Evolutionary conservation across 2,888 invertebrate genomes (phyloP).

Genomic region (Acleris literana): DNA sequence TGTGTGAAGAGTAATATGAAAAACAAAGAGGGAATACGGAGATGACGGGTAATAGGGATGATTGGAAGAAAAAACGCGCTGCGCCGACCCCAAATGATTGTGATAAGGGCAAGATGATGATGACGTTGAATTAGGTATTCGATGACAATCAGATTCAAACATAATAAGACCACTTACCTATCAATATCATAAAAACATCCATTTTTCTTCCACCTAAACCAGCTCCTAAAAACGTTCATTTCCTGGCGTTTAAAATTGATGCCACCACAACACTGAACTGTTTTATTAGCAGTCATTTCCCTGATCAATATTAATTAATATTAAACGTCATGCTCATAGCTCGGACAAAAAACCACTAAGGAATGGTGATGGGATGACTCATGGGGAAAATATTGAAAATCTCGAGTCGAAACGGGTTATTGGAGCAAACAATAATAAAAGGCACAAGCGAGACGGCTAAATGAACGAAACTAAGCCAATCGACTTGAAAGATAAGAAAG

Average conservation of each 20-base stretch:
- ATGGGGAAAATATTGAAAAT: conserved; percentile 19
- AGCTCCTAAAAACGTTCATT: conserved; percentile 6
- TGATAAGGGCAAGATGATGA: too few relatives aligned
- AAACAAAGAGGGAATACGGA: too few relatives aligned
- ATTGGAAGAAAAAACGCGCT: too few relatives aligned
- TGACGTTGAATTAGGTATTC: too few relatives aligned
- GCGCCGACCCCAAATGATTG: too few relatives aligned
- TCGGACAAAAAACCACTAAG: conserved; percentile 9
- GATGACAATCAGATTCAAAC: too few relatives aligned
- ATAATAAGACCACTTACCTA: conserved; percentile 53
- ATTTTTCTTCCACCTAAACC: conserved; percentile 46
- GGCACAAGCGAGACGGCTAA: conserved; percentile 13
- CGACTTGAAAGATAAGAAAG: conserved; percentile 28
- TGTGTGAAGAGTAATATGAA: too few relatives aligned
- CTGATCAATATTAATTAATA: conserved; percentile 27
- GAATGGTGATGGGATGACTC: conserved; percentile 16
- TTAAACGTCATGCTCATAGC: conserved; percentile 26
- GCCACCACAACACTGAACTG: conserved; percentile 58
- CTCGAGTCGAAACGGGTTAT: conserved; percentile 15
- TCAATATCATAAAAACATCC: conserved; percentile 51
- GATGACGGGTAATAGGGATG: too few relatives aligned
- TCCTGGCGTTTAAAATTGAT: conserved; percentile 43
- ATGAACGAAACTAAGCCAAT: conserved; percentile 17
- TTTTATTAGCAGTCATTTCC: conserved; percentile 45
- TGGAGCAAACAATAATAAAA: conserved; percentile 36